A percentile compares a stretch with the other conserved stretches of the same genome.
phyloP scores from a whole-genome alignment of 2,113 vertebrate species.

The Menidia beryllina region DNA sequence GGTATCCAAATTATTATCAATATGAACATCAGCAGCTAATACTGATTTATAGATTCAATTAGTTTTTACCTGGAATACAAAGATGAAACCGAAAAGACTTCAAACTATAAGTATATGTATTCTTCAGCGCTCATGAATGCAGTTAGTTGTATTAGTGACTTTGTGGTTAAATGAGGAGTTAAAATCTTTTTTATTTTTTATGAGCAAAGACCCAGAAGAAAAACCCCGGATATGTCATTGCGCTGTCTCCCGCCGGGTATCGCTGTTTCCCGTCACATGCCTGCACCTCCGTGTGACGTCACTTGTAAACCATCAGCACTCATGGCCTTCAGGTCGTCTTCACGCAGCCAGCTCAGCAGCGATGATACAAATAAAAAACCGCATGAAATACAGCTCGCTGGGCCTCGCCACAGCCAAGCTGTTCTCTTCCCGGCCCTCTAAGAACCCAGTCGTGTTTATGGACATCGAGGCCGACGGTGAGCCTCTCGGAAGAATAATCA shows the following conservation, averaged over 20 bases:
- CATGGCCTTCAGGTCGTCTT: not conserved
- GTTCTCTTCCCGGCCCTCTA: constrained; percentile 53
- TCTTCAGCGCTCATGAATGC: not conserved
- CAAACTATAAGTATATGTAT: not conserved
- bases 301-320: constrained; percentile 33
- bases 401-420: constrained; percentile 68
- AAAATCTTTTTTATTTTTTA: too few species aligned
- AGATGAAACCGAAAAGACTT: too few species aligned
- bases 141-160: not conserved
- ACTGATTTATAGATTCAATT: too few species aligned
- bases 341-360: not conserved
- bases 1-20: too few species aligned
- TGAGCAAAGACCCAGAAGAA: too few species aligned
- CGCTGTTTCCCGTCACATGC: constrained; percentile 20
- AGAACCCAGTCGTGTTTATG: constrained; percentile 88
- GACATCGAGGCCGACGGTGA: constrained; percentile 88
- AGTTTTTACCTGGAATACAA: too few species aligned
- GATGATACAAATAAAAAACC: constrained; percentile 78
- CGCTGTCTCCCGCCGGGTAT: constrained; percentile 22
- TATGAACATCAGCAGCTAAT: too few species aligned
- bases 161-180: too few species aligned
- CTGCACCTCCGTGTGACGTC: constrained; percentile 32
- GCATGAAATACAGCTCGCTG: constrained; percentile 69
- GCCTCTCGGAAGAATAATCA: constrained; percentile 86
- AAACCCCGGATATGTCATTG: not conserved